Base-by-base conservation (phyloP, 1,140 invertebrate species). In the silkworm (Bombyx mori) region DNA sequence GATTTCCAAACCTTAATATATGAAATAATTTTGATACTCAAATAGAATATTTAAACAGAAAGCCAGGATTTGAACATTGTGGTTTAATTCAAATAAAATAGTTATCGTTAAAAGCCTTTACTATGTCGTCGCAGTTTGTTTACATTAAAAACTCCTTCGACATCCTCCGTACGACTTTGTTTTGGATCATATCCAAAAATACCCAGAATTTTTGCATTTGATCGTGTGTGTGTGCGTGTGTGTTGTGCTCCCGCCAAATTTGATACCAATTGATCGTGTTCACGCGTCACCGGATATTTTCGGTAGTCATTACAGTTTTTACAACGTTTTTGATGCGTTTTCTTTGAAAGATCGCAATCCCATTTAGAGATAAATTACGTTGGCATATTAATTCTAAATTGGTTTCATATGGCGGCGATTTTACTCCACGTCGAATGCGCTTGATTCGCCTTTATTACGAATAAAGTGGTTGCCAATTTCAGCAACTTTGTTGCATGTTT, bases 181-280 rank as follows among this genome's bases (percentile, higher is more conserved):
- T 62, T 62, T 65, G 63, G 63, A 61, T n/a, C 47, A 45, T 54
- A 49, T 65, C 63, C 63, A 65, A 49, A 18, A 61, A 54, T 49
- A 57, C 48, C 42, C 18, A 52, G 48, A 42, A 42, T 43, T 64
- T 60, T 64, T 60, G 52, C 52, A 60, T 64, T 55, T 60, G 26
- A 35, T 35, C 26, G 26, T 35, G 12, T 18, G 12, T 18, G 12
- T 35, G 26, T 5, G 26, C 4, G 26, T 5, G 55, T 49, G 47
- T 45, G 44, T 54, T 35, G 18, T 59, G 35, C 22, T 59, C 57
- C 18, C 44, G 18, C 12, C 52, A 45, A 54, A 12, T 44, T n/a
- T 54, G 22, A 45, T 54, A 12, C 12, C 43, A 54, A 54, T 54
- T 45, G 45, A 46, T 54, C 43, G 12, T 18, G 43, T 10, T 45